Evolutionary conservation across 2,888 invertebrate species (phyloP).

Genomic region (Arctia plantaginis): DNA sequence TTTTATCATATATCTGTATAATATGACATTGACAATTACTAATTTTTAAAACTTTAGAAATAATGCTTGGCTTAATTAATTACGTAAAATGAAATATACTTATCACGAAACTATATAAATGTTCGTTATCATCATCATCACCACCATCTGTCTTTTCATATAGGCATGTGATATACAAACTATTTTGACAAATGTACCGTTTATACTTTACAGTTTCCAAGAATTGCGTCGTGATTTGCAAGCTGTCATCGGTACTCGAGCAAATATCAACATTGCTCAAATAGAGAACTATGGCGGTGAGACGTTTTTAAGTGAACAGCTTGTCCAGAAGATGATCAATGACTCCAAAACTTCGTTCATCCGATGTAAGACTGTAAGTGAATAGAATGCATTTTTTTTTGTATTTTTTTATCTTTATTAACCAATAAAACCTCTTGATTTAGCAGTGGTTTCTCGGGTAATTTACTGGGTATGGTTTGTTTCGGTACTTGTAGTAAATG

Average conservation of each 20-base stretch:
- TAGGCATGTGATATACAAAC: background rate
- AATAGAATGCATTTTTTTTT: background rate
- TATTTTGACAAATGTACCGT: background rate
- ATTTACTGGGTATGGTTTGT: too few relatives aligned
- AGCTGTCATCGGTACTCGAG: constrained; percentile 95
- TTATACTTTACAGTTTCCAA: constrained; percentile 89
- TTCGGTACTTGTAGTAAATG: too few relatives aligned
- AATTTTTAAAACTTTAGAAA: too few relatives aligned
- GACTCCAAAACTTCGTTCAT: constrained; percentile 96
- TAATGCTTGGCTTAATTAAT: too few relatives aligned
- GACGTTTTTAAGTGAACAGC: constrained; percentile 97
- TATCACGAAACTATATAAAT: too few relatives aligned
- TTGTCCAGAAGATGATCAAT: constrained; percentile 96
- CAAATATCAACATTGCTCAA: constrained; percentile 97
- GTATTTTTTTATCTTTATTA: background rate
- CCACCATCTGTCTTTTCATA: too few relatives aligned
- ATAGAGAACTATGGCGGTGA: constrained; percentile 99
- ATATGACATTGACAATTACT: too few relatives aligned
- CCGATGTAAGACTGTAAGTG: constrained; percentile 92
- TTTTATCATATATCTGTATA: too few relatives aligned
- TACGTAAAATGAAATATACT: too few relatives aligned
- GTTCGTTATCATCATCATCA: too few relatives aligned
- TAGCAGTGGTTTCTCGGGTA: too few relatives aligned
- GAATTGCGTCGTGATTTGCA: constrained; percentile 97
- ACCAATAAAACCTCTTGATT: background rate